A percentile compares a stretch with the other conserved stretches of the same genome.
phyloP scores from a whole-genome alignment of 2,797 vertebrate species.

The Melanotaenia boesemani region DNA sequence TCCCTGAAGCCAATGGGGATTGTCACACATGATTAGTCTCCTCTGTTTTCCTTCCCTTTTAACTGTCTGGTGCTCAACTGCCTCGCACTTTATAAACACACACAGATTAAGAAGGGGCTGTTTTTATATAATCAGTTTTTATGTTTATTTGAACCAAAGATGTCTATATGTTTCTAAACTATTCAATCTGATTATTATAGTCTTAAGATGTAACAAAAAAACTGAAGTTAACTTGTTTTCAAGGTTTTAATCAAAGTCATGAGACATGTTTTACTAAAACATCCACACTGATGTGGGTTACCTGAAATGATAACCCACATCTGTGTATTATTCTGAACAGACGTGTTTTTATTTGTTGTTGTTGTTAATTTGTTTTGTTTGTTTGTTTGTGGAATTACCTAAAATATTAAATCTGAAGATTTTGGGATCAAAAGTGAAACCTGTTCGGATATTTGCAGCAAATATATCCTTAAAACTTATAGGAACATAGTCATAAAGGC shows the following conservation, averaged over 20 bases:
- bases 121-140: too few relatives aligned
- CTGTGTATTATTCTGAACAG: background rate
- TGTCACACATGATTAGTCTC: constrained; percentile 38
- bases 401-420: background rate
- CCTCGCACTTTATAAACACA: constrained; percentile 24
- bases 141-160: background rate
- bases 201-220: background rate
- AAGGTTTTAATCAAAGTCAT: background rate
- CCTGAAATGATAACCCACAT: background rate
- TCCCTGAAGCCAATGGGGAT: constrained; percentile 36
- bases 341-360: too few relatives aligned
- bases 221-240: background rate
- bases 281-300: too few relatives aligned
- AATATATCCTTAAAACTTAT: background rate
- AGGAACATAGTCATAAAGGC: too few relatives aligned
- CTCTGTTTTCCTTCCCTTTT: background rate
- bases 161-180: too few relatives aligned
- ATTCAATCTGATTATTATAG: background rate
- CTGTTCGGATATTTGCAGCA: background rate
- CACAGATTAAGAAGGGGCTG: too few relatives aligned
- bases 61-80: constrained; percentile 24
- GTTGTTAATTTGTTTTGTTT: too few relatives aligned
- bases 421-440: background rate
- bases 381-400: too few relatives aligned
- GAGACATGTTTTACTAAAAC: background rate